Percentiles rank a stretch among this genome's conserved stretches.
Evolutionary conservation across 2,888 invertebrate species (phyloP).

Genomic region (Calameuta filiformis): DNA sequence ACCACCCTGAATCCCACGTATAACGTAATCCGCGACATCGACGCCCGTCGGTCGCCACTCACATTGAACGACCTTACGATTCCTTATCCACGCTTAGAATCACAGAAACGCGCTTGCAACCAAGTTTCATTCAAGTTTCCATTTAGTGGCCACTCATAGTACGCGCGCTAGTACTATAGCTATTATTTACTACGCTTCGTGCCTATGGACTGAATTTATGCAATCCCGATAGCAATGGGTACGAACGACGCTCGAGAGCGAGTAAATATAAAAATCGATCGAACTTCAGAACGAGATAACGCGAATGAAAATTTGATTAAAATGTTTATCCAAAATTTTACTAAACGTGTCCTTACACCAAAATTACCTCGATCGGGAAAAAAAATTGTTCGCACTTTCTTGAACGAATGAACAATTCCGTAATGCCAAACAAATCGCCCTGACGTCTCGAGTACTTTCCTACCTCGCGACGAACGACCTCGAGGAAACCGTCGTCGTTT

Average conservation of each 20-base stretch:
- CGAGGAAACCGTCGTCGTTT: neutral
- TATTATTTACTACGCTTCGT: slow-evolving; percentile 43
- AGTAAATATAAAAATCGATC: neutral
- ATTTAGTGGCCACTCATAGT: slow-evolving; percentile 41
- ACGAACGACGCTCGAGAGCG: slow-evolving; percentile 17
- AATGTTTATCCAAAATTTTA: neutral
- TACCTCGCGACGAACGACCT: neutral
- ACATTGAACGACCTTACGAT: neutral
- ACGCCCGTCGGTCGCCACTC: neutral
- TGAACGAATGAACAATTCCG: rapidly evolving
- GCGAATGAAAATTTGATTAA: too few species aligned
- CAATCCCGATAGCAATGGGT: slow-evolving; percentile 34
- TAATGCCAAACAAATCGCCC: neutral
- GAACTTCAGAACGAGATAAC: neutral
- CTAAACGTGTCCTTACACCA: neutral
- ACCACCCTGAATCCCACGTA: too few species aligned
- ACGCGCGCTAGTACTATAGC: slow-evolving; percentile 33
- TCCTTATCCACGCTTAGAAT: slow-evolving; percentile 41
- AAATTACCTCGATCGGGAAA: neutral
- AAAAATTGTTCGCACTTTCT: neutral
- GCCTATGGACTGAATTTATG: slow-evolving; percentile 26
- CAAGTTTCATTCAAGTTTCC: slow-evolving; percentile 47
- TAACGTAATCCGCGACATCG: neutral
- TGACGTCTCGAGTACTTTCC: neutral
- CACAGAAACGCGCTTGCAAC: slow-evolving; percentile 25